Base-by-base conservation (phyloP, 2,113 vertebrate genomes). In the Lonchura striata region DNA sequence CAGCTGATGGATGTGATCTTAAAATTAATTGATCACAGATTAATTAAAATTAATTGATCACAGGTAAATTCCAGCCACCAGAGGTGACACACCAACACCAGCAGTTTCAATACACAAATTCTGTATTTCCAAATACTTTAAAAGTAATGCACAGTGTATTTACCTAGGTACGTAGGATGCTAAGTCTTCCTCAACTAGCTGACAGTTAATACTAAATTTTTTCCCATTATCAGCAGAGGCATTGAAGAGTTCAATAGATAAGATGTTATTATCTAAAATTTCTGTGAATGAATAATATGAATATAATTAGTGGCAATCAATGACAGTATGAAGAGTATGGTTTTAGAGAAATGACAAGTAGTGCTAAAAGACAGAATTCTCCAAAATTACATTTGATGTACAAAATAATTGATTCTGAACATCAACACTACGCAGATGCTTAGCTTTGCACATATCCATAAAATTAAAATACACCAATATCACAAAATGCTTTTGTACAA, bases 221-320 rank as follows among this genome's bases (percentile, higher is more conserved):
- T 68, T 89, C 86, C 90, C 83, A 82, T 81, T 72, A 92, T 46
- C 31, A 91, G 47, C 30, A 82, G 79, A 64, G 59, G 78, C 95
- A 91, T 97, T 89, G 52, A 97, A 98, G 68, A 98, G 97, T 44
- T 98, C 97, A 96, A 98, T 56, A 72, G 97, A 96, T 23, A 98
- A 92, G 41, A 94, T 41, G 71, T 95, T 94, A 56, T 97, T 94
- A 92, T 97, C 80, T 57, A 96, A 88, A 91, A 97, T 95, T 91
- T 97, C 98, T 98, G 92, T 82, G 92, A 96, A 97, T 31, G 7
- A 77, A 83, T n/a, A 83, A 28, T 21, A 68, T 2, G 68, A 74
- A 56, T 16, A 68, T 28, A 65, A 53, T 85, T 54, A 90, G 39
- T 50, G 30, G 5, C 13, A 56, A 53, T 28, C 46, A 69, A 6